Evolutionary conservation across 2,113 vertebrate genomes (phyloP).

Genomic region (Setophaga kirtlandii): DNA sequence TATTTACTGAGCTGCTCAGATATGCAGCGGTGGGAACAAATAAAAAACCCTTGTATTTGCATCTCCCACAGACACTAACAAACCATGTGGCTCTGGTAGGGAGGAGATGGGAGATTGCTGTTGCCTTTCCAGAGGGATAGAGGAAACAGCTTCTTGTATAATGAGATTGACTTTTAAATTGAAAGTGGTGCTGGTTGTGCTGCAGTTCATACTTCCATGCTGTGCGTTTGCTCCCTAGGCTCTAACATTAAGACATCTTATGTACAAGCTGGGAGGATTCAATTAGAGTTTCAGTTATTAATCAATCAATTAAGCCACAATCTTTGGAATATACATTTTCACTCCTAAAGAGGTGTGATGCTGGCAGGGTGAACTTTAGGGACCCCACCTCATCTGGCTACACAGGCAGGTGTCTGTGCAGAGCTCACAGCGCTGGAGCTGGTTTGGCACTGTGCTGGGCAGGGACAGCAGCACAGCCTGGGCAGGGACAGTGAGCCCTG

Average conservation of each 20-base stretch:
- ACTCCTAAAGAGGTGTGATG: slow-evolving; percentile 70
- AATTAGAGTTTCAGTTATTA: slow-evolving; percentile 79
- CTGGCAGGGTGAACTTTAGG: not conserved
- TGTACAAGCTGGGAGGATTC: slow-evolving; percentile 75
- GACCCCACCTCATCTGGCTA: not conserved
- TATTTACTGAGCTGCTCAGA: slow-evolving; percentile 73
- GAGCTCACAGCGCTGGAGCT: fast-evolving
- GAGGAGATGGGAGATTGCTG: slow-evolving; percentile 39
- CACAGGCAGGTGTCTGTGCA: not conserved
- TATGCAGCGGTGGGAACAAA: slow-evolving; percentile 68
- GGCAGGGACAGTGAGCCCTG: not conserved
- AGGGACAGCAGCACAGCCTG: not conserved
- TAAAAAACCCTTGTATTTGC: slow-evolving; percentile 66
- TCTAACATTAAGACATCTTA: slow-evolving; percentile 76
- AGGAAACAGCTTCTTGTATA: slow-evolving; percentile 71
- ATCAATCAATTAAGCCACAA: slow-evolving; percentile 78
- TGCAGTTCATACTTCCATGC: slow-evolving; percentile 67
- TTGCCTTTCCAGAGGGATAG: slow-evolving; percentile 65
- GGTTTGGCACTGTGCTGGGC: fast-evolving
- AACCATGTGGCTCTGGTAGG: slow-evolving; percentile 56
- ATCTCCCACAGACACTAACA: slow-evolving; percentile 71
- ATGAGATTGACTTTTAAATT: slow-evolving; percentile 80
- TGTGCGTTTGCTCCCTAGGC: slow-evolving; percentile 75
- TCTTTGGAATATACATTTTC: slow-evolving; percentile 71
- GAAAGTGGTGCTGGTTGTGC: slow-evolving; percentile 61